phyloP scores from a whole-genome alignment of 2,888 invertebrate genomes.

The Petrolisthes cinctipes region DNA sequence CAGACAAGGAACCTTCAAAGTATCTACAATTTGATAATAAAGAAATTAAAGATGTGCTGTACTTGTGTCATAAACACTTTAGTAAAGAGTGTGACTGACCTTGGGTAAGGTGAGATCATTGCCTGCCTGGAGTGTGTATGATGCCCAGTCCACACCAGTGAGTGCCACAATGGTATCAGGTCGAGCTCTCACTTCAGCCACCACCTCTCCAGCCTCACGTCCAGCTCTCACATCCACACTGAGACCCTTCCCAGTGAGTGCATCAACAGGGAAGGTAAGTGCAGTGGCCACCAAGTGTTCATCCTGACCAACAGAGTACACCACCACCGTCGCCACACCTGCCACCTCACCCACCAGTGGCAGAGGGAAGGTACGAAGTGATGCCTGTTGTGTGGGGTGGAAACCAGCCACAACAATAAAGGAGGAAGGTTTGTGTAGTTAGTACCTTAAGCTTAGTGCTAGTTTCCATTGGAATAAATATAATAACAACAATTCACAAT shows the following conservation, averaged over 20 bases:
- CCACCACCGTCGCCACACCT: slow-evolving; percentile 89
- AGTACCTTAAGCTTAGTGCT: no score
- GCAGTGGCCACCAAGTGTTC: slow-evolving; percentile 92
- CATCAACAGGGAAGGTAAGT: slow-evolving; percentile 96
- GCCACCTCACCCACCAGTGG: slow-evolving; percentile 75
- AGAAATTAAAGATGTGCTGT: background rate
- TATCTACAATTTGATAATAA: no score
- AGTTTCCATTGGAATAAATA: no score
- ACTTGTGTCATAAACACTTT: background rate
- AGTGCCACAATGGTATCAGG: slow-evolving; percentile 94
- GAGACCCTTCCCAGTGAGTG: slow-evolving; percentile 87
- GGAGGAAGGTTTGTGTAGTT: background rate
- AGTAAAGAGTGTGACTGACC: slow-evolving; percentile 70
- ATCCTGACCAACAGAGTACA: slow-evolving; percentile 82
- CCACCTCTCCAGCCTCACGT: background rate
- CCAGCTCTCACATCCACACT: slow-evolving; percentile 17
- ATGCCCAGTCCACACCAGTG: slow-evolving; percentile 88
- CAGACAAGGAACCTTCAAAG: no score
- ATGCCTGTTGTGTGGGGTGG: slow-evolving; percentile 77
- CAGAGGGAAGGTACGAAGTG: slow-evolving; percentile 72
- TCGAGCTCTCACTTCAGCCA: slow-evolving; percentile 90
- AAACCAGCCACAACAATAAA: no score
- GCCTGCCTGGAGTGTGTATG: slow-evolving; percentile 93
- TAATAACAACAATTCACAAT: background rate
- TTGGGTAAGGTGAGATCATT: slow-evolving; percentile 90